Conservation (phyloP, 2,797 vertebrate species). For the Limnodromus scolopaceus region DNA sequence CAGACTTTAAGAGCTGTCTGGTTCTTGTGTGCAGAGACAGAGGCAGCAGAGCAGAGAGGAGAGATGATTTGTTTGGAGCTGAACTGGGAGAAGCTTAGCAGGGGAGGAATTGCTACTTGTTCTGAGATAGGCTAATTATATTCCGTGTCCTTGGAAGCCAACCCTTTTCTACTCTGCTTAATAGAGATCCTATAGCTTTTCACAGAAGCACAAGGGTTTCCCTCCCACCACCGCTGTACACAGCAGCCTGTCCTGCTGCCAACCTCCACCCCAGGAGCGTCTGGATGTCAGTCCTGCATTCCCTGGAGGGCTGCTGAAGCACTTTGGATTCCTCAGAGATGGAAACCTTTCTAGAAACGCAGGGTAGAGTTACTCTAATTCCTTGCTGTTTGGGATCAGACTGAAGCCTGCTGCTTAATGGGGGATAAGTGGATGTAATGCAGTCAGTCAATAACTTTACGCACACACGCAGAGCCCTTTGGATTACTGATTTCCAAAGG, state of each 20-base stretch:
- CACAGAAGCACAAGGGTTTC: neutral
- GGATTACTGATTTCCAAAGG: conserved; percentile 44
- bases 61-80: conserved; percentile 21
- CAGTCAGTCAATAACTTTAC: conserved; percentile 55
- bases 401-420: conserved; percentile 56
- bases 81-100: conserved; percentile 30
- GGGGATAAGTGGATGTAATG: conserved; percentile 60
- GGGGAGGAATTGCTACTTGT: conserved; percentile 3
- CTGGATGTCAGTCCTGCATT: conserved; percentile 48
- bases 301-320: conserved; percentile 22
- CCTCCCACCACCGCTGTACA: neutral
- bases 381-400: conserved; percentile 55
- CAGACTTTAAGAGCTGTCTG: neutral
- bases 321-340: conserved; percentile 47
- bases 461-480: conserved; percentile 15
- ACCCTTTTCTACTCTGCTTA: conserved; percentile 15
- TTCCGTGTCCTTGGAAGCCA: conserved; percentile 55
- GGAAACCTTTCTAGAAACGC: conserved; percentile 56
- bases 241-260: conserved; percentile 19
- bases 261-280: neutral
- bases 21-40: neutral
- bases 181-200: neutral
- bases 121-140: conserved; percentile 45
- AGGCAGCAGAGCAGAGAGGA: neutral
- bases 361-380: conserved; percentile 53